A percentile compares a stretch with the other conserved stretches of the same genome.
Evolutionary conservation across 2,797 vertebrate genomes (phyloP).

Genomic region (Peromyscus aztecus): DNA sequence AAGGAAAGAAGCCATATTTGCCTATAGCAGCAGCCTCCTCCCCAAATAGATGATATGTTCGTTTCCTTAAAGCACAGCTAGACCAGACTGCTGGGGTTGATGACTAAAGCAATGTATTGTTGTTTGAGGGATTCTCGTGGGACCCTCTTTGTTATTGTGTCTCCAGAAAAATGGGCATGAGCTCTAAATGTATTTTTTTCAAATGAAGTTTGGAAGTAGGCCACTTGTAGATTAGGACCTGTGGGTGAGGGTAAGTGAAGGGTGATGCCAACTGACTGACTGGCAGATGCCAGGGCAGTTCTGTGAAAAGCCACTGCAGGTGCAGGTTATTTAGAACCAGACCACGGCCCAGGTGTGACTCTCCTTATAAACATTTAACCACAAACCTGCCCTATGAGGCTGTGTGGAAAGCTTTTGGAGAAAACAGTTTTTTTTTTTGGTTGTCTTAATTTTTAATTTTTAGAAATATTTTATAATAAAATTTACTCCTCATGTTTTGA

Average conservation of each 20-base stretch:
- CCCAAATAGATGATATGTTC: slow-evolving; percentile 34
- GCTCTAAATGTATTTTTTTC: slow-evolving; percentile 40
- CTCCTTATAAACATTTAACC: slow-evolving; percentile 74
- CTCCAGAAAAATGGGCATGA: slow-evolving; percentile 17
- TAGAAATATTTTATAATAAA: slow-evolving; percentile 1
- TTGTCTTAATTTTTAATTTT: slow-evolving; percentile 37
- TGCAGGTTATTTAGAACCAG: slow-evolving; percentile 84
- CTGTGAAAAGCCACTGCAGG: slow-evolving; percentile 76
- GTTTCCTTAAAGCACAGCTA: slow-evolving; percentile 24
- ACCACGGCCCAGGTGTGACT: slow-evolving; percentile 86
- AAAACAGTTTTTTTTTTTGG: neutral
- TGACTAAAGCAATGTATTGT: neutral
- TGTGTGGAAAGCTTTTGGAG: slow-evolving; percentile 46
- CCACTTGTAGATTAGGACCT: slow-evolving; percentile 2
- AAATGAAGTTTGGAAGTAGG: slow-evolving; percentile 53
- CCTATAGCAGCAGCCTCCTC: neutral
- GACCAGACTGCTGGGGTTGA: neutral
- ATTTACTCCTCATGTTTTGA: slow-evolving; percentile 21
- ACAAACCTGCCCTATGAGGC: slow-evolving; percentile 49
- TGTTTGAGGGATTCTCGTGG: slow-evolving; percentile 13
- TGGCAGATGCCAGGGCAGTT: neutral
- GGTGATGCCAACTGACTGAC: neutral
- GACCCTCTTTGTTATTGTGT: slow-evolving; percentile 4
- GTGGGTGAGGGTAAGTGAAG: neutral
- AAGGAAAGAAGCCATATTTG: slow-evolving; percentile 69